phyloP scores from a whole-genome alignment of 2,888 invertebrate genomes.

The Incurvaria masculella region DNA sequence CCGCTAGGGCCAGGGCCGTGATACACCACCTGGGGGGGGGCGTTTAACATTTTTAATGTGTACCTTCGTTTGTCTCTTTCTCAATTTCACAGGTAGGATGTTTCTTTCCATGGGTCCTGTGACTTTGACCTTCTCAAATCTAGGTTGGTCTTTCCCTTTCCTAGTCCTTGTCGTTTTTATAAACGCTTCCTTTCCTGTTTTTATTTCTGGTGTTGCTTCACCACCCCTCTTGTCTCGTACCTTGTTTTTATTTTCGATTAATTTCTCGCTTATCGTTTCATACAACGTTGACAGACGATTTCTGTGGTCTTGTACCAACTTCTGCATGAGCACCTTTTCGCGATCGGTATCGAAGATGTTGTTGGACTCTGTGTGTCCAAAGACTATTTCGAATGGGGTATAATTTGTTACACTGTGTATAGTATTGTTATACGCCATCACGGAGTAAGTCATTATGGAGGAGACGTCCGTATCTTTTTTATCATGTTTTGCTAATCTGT shows the following conservation, averaged over 20 bases:
- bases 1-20: neutral
- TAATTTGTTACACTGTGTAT: neutral
- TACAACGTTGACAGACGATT: neutral
- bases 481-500: neutral
- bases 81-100: neutral
- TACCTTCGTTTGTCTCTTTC: neutral
- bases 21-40: neutral
- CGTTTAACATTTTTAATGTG: neutral
- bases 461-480: neutral
- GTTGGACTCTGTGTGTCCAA: constrained; percentile 1
- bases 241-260: neutral
- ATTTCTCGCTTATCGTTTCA: neutral
- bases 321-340: neutral
- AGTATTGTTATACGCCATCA: neutral
- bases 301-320: neutral
- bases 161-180: neutral
- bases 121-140: neutral
- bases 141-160: neutral
- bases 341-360: neutral
- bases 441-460: neutral
- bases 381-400: constrained; percentile 4
- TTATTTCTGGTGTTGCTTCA: neutral
- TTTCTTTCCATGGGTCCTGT: neutral
- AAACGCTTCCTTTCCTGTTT: neutral
- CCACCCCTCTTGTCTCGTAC: neutral